Base-by-base conservation (phyloP, 2,888 invertebrate genomes). In the Sinhomidia bicolor region DNA sequence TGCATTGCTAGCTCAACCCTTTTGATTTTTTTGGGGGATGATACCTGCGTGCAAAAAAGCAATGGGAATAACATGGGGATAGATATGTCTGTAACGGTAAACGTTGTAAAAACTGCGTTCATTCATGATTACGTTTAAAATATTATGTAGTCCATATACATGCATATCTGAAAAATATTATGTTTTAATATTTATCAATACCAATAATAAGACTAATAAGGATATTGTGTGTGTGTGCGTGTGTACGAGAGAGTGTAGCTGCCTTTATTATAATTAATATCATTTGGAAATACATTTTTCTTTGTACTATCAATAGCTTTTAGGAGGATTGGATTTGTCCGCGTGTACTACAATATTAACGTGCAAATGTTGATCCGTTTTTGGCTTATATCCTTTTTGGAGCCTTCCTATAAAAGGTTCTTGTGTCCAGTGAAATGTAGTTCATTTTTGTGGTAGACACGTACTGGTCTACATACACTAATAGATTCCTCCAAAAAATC, bases 371-470 rank as follows among this genome's bases (percentile, higher is more conserved):
- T 62, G 76, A 78, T 85, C 86, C 86, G 68, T 86, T 74, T 85
- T 80, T 86, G 41, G 36, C 82, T 62, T 32, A 80, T 71, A 80
- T 80, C 86, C 86, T 86, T 65, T 82, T 60, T 79, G 17, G 54
- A 68, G 80, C 86, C 26, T 86, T 79, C 60, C 87, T 87, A 87
- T 89, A 89, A 87, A 89, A 89, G 87, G 80, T 74, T 62, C 74
- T 74, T 85, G 80, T 89, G 54, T 87, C 89, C 89, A 89, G 87
- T 29, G 62, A 85, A 76, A 65, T 41, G 85, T 88, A 90, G 85
- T 90, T 88, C 90, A 90, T 90, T 90, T 83, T 83, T 68, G 47
- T 41, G 79, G 89, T 89, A 85, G 89, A 89, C 89, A 87, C 71
- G 62, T 71, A 62, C 85, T 71, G 44, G 90, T 88, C 81, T 85